These are phyloP conservation scores for Pionites leucogaster DNA, from an alignment of 2,113 vertebrate species.

Conservation along the genomic window DNA sequence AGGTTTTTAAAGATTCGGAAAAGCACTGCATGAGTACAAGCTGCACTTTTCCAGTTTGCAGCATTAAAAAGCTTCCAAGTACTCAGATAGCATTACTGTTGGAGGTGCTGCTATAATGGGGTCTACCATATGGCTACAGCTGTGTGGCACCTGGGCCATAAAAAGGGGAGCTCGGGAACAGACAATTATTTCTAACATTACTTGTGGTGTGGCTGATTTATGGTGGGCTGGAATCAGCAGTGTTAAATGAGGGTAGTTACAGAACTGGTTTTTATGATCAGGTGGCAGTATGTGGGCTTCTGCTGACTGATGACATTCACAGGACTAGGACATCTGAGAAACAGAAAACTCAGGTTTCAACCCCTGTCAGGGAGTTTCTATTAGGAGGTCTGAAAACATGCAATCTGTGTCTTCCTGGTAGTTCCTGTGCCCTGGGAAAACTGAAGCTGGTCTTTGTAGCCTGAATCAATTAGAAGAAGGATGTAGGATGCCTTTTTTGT, in stretches of 20 bases:
- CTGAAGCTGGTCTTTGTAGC: constrained; percentile 8
- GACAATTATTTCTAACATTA: constrained; percentile 3
- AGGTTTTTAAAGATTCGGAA: background rate
- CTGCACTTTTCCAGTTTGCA: background rate
- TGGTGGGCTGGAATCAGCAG: constrained; percentile 16
- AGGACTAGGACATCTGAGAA: constrained; percentile 37
- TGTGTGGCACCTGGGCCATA: constrained; percentile 24
- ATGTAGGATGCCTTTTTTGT: constrained; percentile 25
- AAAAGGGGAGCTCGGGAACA: background rate
- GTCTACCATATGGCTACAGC: background rate
- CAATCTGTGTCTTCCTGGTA: constrained; percentile 39
- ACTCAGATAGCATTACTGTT: background rate
- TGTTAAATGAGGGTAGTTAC: constrained; percentile 58
- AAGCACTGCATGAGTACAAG: background rate
- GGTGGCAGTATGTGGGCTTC: background rate
- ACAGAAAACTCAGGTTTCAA: constrained; percentile 3
- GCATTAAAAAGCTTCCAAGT: background rate
- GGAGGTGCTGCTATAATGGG: background rate
- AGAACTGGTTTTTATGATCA: constrained; percentile 43
- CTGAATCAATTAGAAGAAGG: constrained; percentile 29
- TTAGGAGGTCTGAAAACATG: constrained; percentile 38
- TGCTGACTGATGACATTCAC: constrained; percentile 58
- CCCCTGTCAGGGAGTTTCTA: constrained; percentile 23
- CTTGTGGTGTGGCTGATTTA: constrained; percentile 48
- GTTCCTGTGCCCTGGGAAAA: background rate